phyloP scores from a whole-genome alignment of 2,888 invertebrate species.

The Bombyx huttoni region DNA sequence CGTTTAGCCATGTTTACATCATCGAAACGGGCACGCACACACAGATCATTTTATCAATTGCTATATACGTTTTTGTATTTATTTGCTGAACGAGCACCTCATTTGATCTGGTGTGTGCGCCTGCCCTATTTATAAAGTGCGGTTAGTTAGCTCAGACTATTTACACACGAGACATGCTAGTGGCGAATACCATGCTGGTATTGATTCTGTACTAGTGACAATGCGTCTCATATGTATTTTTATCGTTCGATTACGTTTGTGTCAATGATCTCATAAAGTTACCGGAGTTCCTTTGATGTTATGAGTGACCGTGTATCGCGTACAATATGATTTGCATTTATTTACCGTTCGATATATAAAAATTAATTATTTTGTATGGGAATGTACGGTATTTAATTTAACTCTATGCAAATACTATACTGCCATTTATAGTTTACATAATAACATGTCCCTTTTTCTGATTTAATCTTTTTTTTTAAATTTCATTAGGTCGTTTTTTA shows the following conservation, averaged over 20 bases:
- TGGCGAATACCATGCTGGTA: slow-evolving; percentile 15
- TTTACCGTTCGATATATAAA: background rate
- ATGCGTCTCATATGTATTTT: slow-evolving; percentile 7
- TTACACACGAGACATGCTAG: slow-evolving; percentile 20
- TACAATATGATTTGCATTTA: background rate
- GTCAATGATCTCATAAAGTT: slow-evolving; percentile 14
- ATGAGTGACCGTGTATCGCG: slow-evolving; percentile 9
- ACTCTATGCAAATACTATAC: background rate
- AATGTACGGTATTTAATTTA: background rate
- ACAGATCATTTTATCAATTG: slow-evolving; percentile 46
- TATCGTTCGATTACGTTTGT: slow-evolving; percentile 12
- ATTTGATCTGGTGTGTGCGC: slow-evolving; percentile 40
- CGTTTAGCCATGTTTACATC: slow-evolving; percentile 37
- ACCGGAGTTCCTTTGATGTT: slow-evolving; percentile 4
- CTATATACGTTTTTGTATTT: slow-evolving; percentile 37
- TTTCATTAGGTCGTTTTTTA: background rate
- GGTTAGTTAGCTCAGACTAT: slow-evolving; percentile 37
- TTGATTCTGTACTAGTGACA: slow-evolving; percentile 4
- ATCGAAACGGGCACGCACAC: slow-evolving; percentile 26
- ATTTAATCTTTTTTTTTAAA: too few species aligned
- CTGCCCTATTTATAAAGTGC: slow-evolving; percentile 51
- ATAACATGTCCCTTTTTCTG: too few species aligned
- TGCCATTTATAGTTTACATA: too few species aligned
- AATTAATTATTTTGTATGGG: background rate
- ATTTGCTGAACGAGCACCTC: slow-evolving; percentile 32